phyloP scores from a whole-genome alignment of 2,113 vertebrate genomes.

The Tor tambroides region DNA sequence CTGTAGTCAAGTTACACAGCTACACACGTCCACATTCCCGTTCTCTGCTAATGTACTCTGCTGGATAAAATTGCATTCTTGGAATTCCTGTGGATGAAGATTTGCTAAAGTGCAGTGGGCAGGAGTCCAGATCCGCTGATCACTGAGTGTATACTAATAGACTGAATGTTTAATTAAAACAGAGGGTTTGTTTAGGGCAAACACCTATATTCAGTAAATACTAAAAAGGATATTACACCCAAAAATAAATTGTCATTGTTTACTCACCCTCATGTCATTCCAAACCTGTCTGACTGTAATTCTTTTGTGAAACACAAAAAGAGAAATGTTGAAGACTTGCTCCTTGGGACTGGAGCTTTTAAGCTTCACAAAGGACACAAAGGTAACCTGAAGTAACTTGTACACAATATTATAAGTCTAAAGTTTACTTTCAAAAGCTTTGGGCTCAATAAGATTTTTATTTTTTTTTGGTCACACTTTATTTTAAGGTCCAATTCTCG shows the following conservation, averaged over 20 bases:
- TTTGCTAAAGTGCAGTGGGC: conserved; percentile 23
- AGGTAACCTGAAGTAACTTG: background rate
- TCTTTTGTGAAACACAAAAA: background rate
- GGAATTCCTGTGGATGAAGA: conserved; percentile 49
- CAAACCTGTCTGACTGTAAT: background rate
- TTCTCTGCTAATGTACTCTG: conserved; percentile 48
- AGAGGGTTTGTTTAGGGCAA: background rate
- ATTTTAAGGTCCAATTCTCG: too few species aligned
- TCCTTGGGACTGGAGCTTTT: background rate
- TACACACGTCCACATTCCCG: conserved; percentile 31
- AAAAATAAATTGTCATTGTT: background rate
- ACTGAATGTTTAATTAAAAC: background rate
- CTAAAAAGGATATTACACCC: background rate
- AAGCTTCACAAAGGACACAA: background rate
- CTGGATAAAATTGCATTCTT: conserved; percentile 49
- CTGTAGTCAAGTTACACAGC: conserved; percentile 37
- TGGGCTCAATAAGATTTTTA: background rate
- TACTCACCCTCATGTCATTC: background rate
- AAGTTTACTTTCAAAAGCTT: background rate
- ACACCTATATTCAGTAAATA: background rate
- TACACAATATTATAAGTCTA: background rate
- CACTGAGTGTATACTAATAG: background rate
- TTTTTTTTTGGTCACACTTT: too few species aligned
- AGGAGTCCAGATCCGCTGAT: background rate
- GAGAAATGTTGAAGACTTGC: background rate